A percentile compares a stretch with the other conserved stretches of the same genome.
Conservation (phyloP, 92 coral and sea anemone genomes). For the Pocillopora meandrina region DNA sequence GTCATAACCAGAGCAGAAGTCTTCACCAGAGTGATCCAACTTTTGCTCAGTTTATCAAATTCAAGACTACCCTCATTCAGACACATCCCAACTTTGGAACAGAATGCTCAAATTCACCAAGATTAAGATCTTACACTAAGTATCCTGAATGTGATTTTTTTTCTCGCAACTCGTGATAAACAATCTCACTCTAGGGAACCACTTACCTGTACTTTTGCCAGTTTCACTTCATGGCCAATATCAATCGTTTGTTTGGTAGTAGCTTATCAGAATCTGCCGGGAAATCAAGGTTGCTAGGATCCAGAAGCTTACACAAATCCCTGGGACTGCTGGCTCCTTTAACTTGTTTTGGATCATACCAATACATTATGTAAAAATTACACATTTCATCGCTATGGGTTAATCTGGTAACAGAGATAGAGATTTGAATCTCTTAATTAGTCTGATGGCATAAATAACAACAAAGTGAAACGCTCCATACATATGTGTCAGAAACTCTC, state of each 20-base stretch:
- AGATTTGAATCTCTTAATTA: too few species aligned
- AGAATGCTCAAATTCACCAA: too few species aligned
- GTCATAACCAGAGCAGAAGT: too few species aligned
- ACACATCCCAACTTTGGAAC: too few species aligned
- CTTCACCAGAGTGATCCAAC: too few species aligned
- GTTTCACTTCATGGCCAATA: slow-evolving; percentile 85
- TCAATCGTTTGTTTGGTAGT: slow-evolving; percentile 60
- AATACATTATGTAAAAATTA: slow-evolving; percentile 96
- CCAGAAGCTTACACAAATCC: background rate
- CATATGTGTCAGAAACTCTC: too few species aligned
- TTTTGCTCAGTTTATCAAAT: too few species aligned
- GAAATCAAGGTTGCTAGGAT: slow-evolving; percentile 28
- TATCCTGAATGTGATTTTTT: too few species aligned
- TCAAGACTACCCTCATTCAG: too few species aligned
- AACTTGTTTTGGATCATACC: slow-evolving; percentile 56
- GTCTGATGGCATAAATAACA: too few species aligned
- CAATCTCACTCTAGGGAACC: background rate
- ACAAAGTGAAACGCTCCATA: too few species aligned
- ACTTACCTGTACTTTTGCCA: slow-evolving; percentile 15
- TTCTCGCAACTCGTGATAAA: background rate
- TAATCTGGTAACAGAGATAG: slow-evolving; percentile 48
- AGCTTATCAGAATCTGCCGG: slow-evolving; percentile 82
- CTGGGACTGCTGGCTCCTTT: background rate
- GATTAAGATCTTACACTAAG: too few species aligned
- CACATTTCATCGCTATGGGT: slow-evolving; percentile 99